Conservation (phyloP, 1,140 invertebrate species). For the Himalopsyche phryganea region DNA sequence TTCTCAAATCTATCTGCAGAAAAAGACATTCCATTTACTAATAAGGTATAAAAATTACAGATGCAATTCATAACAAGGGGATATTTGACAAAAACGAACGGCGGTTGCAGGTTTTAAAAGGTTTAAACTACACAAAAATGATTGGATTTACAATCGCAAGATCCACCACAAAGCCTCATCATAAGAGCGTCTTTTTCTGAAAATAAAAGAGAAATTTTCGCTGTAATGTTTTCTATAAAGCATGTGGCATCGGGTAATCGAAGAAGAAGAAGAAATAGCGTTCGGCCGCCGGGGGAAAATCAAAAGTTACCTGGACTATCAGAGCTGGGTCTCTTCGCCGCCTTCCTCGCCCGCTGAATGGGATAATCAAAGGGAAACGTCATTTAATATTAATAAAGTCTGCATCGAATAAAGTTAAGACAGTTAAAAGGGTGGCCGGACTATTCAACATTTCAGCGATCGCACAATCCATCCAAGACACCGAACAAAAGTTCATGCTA, state of each 20-base stretch:
- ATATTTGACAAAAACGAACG: too few relatives aligned
- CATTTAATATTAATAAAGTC: conserved; percentile 47
- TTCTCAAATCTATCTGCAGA: too few relatives aligned
- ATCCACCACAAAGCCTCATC: too few relatives aligned
- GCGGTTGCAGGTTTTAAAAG: too few relatives aligned
- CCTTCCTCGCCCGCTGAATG: conserved; percentile 54
- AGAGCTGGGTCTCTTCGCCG: conserved; percentile 55
- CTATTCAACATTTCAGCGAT: conserved; percentile 10
- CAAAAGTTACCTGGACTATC: conserved; percentile 51
- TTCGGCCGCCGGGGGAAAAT: neutral
- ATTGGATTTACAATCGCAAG: too few relatives aligned
- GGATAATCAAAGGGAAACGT: conserved; percentile 55
- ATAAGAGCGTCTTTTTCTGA: too few relatives aligned
- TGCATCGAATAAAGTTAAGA: conserved; percentile 23
- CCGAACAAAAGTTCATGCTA: conserved; percentile 22
- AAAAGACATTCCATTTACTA: too few relatives aligned
- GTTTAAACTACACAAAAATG: too few relatives aligned
- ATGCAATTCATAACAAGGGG: too few relatives aligned
- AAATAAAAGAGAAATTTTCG: too few relatives aligned
- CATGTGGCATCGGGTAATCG: conserved; percentile 9
- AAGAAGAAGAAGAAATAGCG: conserved; percentile 2
- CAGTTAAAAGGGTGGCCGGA: conserved; percentile 8
- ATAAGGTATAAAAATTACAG: too few relatives aligned
- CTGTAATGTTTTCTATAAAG: conserved; percentile 3
- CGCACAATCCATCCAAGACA: conserved; percentile 11